Evolutionary conservation across 2,888 invertebrate genomes (phyloP).

Genomic region (Chymomyza amoena): DNA sequence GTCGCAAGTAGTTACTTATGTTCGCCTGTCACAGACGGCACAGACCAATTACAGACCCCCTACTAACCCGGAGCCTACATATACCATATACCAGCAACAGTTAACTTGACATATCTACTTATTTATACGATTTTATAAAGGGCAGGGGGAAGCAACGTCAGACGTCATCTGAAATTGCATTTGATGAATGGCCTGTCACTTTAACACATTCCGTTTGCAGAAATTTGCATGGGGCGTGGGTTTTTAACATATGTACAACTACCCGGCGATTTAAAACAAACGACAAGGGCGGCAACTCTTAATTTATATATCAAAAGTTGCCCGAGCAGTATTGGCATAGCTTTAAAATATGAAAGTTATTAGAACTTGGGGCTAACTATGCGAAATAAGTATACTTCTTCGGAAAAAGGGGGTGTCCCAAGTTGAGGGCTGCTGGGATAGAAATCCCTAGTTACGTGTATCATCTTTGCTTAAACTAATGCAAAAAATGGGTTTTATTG

Average conservation of each 20-base stretch:
- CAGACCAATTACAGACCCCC: not conserved
- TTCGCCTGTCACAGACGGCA: not conserved
- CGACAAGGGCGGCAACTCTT: not conserved
- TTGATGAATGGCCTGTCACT: constrained; percentile 64
- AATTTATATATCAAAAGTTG: not conserved
- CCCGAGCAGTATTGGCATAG: not conserved
- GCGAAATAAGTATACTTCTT: too few species aligned
- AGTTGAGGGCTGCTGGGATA: too few species aligned
- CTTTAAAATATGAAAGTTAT: not conserved
- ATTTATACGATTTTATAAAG: not conserved
- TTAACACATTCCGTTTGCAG: constrained; percentile 7
- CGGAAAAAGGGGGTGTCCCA: too few species aligned
- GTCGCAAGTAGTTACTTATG: not conserved
- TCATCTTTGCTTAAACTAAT: too few species aligned
- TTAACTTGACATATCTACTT: not conserved
- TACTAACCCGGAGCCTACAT: not conserved
- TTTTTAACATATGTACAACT: not conserved
- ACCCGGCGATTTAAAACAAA: not conserved
- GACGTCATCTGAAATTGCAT: constrained; percentile 4
- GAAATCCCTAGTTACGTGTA: too few species aligned
- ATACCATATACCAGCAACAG: not conserved
- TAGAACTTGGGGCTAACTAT: too few species aligned
- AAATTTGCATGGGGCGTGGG: not conserved
- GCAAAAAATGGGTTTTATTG: too few species aligned
- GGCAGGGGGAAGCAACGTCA: not conserved